Conservation (phyloP, 2,797 vertebrate genomes). For the Peromyscus attwateri region DNA sequence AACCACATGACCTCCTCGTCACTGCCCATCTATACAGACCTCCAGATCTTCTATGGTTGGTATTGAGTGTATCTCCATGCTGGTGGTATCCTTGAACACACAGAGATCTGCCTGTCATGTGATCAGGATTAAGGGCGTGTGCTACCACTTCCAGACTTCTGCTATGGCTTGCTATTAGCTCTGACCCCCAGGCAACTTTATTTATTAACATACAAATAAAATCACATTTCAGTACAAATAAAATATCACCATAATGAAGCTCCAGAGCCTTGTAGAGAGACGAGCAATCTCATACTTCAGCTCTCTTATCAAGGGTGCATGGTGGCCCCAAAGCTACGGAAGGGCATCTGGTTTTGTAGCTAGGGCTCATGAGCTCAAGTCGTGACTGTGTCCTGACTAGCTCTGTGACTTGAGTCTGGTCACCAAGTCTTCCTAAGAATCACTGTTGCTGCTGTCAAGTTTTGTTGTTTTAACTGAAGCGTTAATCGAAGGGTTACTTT, state of each 20-base stretch:
- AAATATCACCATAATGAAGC: background rate
- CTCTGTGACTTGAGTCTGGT: conserved; percentile 40
- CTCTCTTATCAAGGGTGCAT: conserved; percentile 17
- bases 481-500: background rate
- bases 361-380: background rate
- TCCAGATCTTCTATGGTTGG: too few species aligned
- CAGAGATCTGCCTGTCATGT: too few species aligned
- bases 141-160: too few species aligned
- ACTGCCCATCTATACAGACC: too few species aligned
- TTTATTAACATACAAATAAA: too few species aligned
- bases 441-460: background rate
- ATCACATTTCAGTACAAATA: too few species aligned
- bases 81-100: too few species aligned
- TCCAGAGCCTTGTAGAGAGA: background rate
- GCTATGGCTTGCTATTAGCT: too few species aligned
- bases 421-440: background rate
- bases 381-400: background rate
- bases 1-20: too few species aligned
- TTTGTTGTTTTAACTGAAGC: conserved; percentile 10
- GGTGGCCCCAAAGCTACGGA: background rate
- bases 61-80: too few species aligned
- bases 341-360: background rate
- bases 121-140: too few species aligned
- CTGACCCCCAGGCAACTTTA: too few species aligned
- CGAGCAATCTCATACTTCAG: background rate